Conservation (phyloP, 2,888 invertebrate species). For the Pachymerium ferrugineum region DNA sequence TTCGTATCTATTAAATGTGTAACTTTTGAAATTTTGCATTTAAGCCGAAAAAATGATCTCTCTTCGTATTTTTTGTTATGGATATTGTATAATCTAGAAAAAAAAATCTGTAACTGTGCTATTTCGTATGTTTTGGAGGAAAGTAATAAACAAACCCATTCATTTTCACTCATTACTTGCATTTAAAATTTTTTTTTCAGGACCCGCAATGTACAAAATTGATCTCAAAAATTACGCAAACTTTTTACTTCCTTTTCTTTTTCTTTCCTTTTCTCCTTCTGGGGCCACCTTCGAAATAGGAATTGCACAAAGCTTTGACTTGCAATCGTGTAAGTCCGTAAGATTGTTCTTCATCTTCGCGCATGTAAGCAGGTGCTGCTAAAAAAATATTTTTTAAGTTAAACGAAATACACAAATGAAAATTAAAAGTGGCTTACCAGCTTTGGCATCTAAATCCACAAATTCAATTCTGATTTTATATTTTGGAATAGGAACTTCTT, state of each 20-base stretch:
- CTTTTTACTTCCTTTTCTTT: too few species aligned
- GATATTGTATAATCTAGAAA: not conserved
- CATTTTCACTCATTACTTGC: not conserved
- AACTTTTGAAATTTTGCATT: too few species aligned
- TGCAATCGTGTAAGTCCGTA: not conserved
- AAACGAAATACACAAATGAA: too few species aligned
- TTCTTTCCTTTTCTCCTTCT: not conserved
- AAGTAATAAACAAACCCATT: not conserved
- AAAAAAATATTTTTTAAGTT: not conserved
- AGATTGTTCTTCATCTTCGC: not conserved
- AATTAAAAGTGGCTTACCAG: not conserved
- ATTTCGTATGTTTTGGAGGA: not conserved
- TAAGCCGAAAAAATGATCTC: not conserved
- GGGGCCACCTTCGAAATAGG: not conserved
- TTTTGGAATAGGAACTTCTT: not conserved
- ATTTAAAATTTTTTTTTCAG: not conserved
- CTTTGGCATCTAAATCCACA: not conserved
- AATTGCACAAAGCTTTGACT: not conserved
- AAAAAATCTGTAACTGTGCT: not conserved
- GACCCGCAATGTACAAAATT: not conserved
- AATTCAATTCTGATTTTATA: not conserved
- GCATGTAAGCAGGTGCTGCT: not conserved
- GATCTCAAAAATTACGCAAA: too few species aligned
- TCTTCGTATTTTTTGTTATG: not conserved
- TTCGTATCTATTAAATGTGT: too few species aligned